Evolutionary conservation across 2,888 invertebrate species (phyloP), one percentile per base, ranked within the genome.

Genomic region (Sturmia bella): DNA sequence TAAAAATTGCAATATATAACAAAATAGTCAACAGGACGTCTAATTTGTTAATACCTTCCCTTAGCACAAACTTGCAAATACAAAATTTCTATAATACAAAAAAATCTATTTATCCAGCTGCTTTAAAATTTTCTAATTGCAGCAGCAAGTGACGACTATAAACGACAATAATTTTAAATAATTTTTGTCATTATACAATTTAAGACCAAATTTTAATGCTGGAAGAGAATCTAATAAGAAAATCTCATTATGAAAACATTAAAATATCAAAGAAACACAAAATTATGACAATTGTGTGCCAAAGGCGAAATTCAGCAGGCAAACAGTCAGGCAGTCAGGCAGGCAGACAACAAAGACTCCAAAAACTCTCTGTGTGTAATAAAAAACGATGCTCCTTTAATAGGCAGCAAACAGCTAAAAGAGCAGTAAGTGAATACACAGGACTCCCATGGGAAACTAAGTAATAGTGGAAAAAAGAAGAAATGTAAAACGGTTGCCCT

Each of bases 171-270:
- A 78, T 78, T 78, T 70, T 39, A 77, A 69, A 66, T 57, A 78
- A 78, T 75, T 82, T 74, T 45, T 61, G 74, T 69, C 61, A 76
- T 69, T 69, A 76, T 39, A 59, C 66, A 78, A 15, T 73, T 78
- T 70, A 39, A 57, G 69, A 9, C 56, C 37, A 24, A 17, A 69
- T 70, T 66, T 63, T 68, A 56, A 50, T 24, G 48, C 15, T 24
- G 17, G 12, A 19, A 12, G 54, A 75, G 76, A 74, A 76, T 68
- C 70, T 79, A 79, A 82, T 87, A 84, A 73, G 80, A 87, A 88
- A 89, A 89, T 89, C 88, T 87, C 86, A 89, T 89, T 89, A 89
- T 86, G 86, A 78, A 78, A 86, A 85, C 89, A 89, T 89, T 89
- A 89, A 87, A 89, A 89, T 89, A 89, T 89, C 88, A 89, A 89